These are phyloP conservation scores for Halocynthia roretzi DNA, from an alignment of 23 tunicate genomes.

Conservation along the genomic window DNA sequence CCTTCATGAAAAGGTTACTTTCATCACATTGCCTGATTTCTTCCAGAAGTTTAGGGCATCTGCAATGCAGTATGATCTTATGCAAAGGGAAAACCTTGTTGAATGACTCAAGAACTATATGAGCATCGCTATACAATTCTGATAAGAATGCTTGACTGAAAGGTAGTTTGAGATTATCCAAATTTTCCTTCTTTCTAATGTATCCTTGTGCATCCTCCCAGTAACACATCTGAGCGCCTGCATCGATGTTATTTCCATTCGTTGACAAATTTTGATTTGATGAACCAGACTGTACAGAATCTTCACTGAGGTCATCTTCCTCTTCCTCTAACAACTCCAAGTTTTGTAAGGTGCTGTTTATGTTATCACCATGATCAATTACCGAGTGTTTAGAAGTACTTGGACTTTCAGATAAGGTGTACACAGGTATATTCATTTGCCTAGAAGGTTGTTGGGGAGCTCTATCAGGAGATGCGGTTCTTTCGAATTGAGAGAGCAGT, in stretches of 20 bases:
- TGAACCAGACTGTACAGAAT: neutral
- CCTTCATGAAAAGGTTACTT: neutral
- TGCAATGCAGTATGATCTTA: slow-evolving; percentile 7
- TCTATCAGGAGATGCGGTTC: neutral
- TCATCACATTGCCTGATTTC: slow-evolving; percentile 3
- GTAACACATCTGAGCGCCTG: neutral
- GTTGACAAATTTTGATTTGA: neutral
- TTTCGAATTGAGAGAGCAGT: slow-evolving; percentile 17
- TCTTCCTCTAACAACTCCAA: neutral
- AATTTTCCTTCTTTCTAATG: too few relatives aligned
- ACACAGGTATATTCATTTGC: neutral
- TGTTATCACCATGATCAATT: slow-evolving; percentile 5
- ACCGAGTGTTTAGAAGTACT: neutral
- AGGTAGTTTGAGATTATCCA: neutral
- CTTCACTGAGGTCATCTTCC: neutral
- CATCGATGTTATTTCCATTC: neutral
- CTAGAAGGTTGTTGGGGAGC: neutral
- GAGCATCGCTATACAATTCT: slow-evolving; percentile 8
- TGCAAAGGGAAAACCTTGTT: neutral
- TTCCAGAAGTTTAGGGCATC: neutral
- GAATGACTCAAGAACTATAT: neutral
- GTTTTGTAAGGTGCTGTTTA: slow-evolving; percentile 2
- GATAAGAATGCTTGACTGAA: neutral
- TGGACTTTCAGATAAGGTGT: neutral
- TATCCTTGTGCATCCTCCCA: too few relatives aligned